Evolutionary conservation across 2,888 invertebrate species (phyloP).

Genomic region (Crossocerus cetratus): DNA sequence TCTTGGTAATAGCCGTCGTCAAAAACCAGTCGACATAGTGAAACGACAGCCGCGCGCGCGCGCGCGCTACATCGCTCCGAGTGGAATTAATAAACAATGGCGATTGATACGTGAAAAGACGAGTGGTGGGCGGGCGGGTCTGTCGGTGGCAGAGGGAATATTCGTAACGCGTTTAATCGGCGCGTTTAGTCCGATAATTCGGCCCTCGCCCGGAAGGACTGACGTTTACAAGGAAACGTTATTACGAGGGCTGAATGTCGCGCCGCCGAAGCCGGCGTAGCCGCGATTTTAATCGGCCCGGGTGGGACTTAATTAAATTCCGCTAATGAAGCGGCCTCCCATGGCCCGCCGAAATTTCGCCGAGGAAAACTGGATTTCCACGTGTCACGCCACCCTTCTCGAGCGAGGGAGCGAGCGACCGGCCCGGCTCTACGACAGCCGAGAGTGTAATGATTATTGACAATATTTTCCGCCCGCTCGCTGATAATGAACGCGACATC

Average conservation of each 20-base stretch:
- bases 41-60: not conserved
- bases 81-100: constrained; percentile 11
- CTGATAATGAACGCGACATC: constrained; percentile 5
- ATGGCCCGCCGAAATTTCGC: constrained; percentile 21
- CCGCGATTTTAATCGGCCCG: constrained; percentile 28
- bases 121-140: not conserved
- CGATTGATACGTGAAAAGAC: constrained; percentile 1
- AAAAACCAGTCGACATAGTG: not conserved
- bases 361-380: constrained; percentile 25
- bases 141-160: not conserved
- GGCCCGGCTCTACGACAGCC: not conserved
- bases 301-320: constrained; percentile 33
- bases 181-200: constrained; percentile 28
- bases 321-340: constrained; percentile 24
- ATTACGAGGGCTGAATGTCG: constrained; percentile 20
- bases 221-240: constrained; percentile 40
- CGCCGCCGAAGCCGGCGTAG: not conserved
- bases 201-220: constrained; percentile 18
- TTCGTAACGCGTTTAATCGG: constrained; percentile 19
- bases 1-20: constrained; percentile 8
- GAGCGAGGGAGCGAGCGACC: not conserved
- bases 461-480: constrained; percentile 15
- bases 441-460: constrained; percentile 17
- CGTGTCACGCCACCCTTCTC: constrained; percentile 4
- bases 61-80: not conserved